Percentiles rank a stretch among this genome's conserved stretches.
Conservation (phyloP, 2,113 vertebrate genomes). For the Helogale parvula region DNA sequence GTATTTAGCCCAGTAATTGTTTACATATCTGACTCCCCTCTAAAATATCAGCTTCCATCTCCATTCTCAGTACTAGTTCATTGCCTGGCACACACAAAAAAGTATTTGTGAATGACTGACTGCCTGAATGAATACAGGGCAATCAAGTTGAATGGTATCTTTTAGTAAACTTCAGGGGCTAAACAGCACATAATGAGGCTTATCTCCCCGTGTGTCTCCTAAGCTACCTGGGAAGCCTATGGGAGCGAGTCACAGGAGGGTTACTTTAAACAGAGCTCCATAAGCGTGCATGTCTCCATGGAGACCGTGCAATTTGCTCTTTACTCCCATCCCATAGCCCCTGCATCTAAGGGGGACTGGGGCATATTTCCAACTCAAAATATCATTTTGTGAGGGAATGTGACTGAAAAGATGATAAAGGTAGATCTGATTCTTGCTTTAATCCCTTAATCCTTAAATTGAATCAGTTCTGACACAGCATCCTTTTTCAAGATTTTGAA, state of each 20-base stretch:
- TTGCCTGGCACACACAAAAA: not conserved
- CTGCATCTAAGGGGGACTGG: not conserved
- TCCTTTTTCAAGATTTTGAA: constrained; percentile 69
- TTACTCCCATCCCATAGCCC: not conserved
- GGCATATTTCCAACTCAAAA: constrained; percentile 27
- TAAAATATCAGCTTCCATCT: not conserved
- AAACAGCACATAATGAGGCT: not conserved
- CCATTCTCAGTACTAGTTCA: not conserved
- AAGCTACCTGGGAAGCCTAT: not conserved
- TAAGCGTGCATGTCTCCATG: not conserved
- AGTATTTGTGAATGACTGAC: not conserved
- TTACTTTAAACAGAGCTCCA: not conserved
- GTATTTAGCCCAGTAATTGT: not conserved
- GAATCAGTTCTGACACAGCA: constrained; percentile 74
- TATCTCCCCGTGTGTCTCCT: not conserved
- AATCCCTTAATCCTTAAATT: constrained; percentile 69
- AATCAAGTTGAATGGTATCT: not conserved
- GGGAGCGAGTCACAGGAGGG: not conserved
- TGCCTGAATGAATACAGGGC: not conserved
- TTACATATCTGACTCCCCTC: not conserved
- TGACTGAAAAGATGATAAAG: constrained; percentile 63
- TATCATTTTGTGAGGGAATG: constrained; percentile 36
- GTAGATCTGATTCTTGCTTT: constrained; percentile 78
- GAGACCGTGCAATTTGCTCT: not conserved
- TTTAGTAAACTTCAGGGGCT: not conserved